Evolutionary conservation across 2,888 invertebrate species (phyloP), one percentile per base, ranked within the genome.

Genomic region (Lamellibrachia satsuma): DNA sequence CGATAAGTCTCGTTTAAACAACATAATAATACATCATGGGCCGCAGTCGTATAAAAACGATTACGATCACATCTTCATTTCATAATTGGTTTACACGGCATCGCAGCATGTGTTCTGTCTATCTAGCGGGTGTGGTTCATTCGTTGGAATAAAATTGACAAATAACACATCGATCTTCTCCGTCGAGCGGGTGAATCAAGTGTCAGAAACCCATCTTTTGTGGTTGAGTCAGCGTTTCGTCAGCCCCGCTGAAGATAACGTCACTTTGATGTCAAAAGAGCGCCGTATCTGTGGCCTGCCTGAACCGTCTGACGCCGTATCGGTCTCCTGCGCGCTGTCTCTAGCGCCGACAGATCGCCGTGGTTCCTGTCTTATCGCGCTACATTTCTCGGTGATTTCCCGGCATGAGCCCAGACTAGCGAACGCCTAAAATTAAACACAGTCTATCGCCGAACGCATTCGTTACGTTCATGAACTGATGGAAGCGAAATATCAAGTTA

Each of bases 341-440:
- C 15, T 6, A 75, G 11, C 60, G 22, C 60, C 4, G 9, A 11
- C 15, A 4, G 60, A 1, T 15, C 15, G 60, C 60, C 15, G 60
- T 15, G 3, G 15, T 15, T 22, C n/a, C 75, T n/a, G 15, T 75
- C 75, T 75, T 75, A 75, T 75, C 75, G 75, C 15, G 75, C 75
- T 75, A 22, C 75, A 75, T 75, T 75, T 75, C 75, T 75, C 22
- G 75, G 22, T n/a, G 75, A 75, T 15, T 75, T 6, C 75, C 22
- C 22, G 22, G 11, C n/a, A n/a, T 22, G 11, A 22, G 75, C 22
- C n/a, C 15, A 39, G 15, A 75, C 75, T 22, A n/a, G 75, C 15
- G 75, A 75, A 75, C 75, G 15, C 15, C 75, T 75, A 75, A 75
- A 75, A 75, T 75, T 75, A 75, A 75, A 75, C 75, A 75, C 75